Evolutionary conservation across 1,140 invertebrate species (phyloP).

Genomic region (Pentalonia nigronervosa): DNA sequence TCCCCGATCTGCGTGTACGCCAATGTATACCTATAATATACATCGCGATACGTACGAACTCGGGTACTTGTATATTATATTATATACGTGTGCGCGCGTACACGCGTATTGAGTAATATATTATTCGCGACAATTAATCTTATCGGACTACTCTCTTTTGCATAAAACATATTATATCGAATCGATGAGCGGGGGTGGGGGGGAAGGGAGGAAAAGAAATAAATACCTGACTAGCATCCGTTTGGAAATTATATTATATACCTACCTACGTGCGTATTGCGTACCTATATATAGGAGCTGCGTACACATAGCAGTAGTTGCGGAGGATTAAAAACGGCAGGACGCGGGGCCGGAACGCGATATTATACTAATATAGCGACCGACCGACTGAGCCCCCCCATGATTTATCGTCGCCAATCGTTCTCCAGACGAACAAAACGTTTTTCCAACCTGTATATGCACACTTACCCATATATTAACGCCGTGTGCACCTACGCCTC

Average conservation of each 20-base stretch:
- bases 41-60: neutral
- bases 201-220: neutral
- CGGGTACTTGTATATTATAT: neutral
- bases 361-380: neutral
- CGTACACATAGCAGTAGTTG: neutral
- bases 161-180: neutral
- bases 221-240: neutral
- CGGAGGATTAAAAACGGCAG: neutral
- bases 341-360: neutral
- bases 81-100: neutral
- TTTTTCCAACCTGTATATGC: neutral
- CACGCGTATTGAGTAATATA: neutral
- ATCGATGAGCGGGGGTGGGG: neutral
- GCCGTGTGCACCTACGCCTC: neutral
- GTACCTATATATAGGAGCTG: too few species aligned
- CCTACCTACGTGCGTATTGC: too few species aligned
- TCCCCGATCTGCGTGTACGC: neutral
- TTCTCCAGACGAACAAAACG: neutral
- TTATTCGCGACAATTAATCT: conserved; percentile 26
- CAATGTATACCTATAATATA: neutral
- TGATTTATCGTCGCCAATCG: conserved; percentile 9
- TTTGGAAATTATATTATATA: neutral
- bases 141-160: conserved; percentile 19
- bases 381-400: neutral
- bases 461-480: neutral